Conservation (phyloP, 1,140 invertebrate genomes). For the Ladona fulva region DNA sequence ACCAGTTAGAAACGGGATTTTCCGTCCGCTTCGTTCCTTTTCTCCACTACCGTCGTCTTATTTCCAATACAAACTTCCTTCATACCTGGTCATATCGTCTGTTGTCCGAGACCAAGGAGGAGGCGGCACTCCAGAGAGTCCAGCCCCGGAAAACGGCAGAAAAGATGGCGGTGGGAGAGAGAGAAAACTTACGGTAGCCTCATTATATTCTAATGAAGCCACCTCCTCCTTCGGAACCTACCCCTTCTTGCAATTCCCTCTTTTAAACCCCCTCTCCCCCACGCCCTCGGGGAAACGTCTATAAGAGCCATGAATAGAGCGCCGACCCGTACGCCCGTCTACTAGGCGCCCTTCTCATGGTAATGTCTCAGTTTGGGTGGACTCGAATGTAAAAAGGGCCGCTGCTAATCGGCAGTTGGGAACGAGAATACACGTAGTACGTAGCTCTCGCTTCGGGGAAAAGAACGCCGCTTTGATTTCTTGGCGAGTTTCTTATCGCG, state of each 20-base stretch:
- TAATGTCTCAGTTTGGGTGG: not conserved
- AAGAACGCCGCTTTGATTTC: too few species aligned
- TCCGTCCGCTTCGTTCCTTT: too few species aligned
- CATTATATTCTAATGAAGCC: slow-evolving; percentile 6
- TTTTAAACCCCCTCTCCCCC: too few species aligned
- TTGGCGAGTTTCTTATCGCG: too few species aligned
- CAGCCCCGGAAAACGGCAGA: not conserved
- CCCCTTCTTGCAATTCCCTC: not conserved
- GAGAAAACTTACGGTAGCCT: not conserved
- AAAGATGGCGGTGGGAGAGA: not conserved
- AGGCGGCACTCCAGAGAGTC: too few species aligned
- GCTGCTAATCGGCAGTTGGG: not conserved
- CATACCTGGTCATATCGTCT: not conserved
- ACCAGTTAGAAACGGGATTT: too few species aligned
- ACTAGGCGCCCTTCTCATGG: not conserved
- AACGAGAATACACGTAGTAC: not conserved
- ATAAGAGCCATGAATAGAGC: not conserved
- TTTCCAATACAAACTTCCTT: not conserved
- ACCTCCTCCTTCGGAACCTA: not conserved
- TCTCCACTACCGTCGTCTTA: too few species aligned
- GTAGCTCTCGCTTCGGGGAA: too few species aligned
- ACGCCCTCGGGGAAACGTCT: not conserved
- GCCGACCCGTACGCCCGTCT: not conserved
- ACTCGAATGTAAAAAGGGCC: not conserved
- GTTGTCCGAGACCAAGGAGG: not conserved